Conservation (phyloP, 2,797 vertebrate species). For the Squalus acanthias region DNA sequence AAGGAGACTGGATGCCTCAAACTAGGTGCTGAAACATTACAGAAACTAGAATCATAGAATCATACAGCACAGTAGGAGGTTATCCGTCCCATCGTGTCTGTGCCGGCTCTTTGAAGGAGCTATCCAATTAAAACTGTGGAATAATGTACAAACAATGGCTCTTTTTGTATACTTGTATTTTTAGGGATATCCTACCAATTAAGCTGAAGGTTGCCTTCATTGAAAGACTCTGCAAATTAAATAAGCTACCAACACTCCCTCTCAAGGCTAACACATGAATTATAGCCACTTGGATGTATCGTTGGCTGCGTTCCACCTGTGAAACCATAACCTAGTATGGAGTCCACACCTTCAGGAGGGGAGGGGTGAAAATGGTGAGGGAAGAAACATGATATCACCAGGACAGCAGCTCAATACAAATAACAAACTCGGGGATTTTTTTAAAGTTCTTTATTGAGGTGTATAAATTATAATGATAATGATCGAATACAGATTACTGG, state of each 20-base stretch:
- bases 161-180: neutral
- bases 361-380: neutral
- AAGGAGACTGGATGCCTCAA: neutral
- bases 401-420: neutral
- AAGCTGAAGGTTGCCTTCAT: neutral
- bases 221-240: neutral
- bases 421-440: neutral
- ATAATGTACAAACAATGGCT: neutral
- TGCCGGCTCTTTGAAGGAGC: neutral
- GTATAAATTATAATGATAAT: neutral
- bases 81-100: neutral
- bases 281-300: neutral
- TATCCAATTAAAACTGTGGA: neutral
- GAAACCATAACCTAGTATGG: neutral
- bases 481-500: neutral
- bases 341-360: neutral
- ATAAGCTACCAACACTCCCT: neutral
- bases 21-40: neutral
- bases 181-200: neutral
- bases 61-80: neutral
- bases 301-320: neutral
- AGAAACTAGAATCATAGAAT: neutral
- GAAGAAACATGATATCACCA: neutral
- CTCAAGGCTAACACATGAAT: neutral
- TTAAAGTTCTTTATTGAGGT: neutral